phyloP scores from a whole-genome alignment of 2,113 vertebrate species.

The Cricetomys ansorgei region DNA sequence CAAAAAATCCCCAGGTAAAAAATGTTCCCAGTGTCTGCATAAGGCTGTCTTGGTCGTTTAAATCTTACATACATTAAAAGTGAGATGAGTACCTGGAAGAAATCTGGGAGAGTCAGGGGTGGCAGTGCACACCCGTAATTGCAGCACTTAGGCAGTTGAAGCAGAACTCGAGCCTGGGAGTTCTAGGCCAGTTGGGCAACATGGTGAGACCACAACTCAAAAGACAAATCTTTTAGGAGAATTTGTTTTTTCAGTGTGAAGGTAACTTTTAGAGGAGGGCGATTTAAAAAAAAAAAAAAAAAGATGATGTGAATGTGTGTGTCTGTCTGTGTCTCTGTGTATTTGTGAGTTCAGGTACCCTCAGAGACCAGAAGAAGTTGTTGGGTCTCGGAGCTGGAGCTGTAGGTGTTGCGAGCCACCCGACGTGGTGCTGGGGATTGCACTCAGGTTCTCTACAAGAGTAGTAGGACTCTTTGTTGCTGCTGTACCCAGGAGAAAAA shows the following conservation, averaged over 20 bases:
- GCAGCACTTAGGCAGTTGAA: background rate
- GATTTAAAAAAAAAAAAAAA: background rate
- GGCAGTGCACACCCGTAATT: background rate
- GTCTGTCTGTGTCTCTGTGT: background rate
- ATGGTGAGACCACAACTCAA: background rate
- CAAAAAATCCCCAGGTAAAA: constrained; percentile 97
- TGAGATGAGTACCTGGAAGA: background rate
- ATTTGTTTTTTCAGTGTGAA: background rate
- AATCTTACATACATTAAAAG: background rate
- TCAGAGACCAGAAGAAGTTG: background rate
- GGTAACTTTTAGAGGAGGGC: background rate
- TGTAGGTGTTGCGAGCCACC: background rate
- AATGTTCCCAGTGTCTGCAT: background rate
- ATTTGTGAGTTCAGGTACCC: background rate
- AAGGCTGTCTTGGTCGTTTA: background rate
- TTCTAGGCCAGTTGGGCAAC: background rate
- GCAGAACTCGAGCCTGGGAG: background rate
- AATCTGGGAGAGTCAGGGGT: background rate
- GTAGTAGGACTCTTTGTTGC: background rate
- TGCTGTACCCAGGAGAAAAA: background rate
- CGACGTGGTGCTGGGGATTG: background rate
- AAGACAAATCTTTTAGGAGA: background rate
- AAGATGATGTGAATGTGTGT: no score
- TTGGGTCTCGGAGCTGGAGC: background rate
- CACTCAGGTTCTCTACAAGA: background rate